A percentile compares a stretch with the other conserved stretches of the same genome.
Conservation (phyloP, 1,140 invertebrate genomes). For the Lucilia sericata region DNA sequence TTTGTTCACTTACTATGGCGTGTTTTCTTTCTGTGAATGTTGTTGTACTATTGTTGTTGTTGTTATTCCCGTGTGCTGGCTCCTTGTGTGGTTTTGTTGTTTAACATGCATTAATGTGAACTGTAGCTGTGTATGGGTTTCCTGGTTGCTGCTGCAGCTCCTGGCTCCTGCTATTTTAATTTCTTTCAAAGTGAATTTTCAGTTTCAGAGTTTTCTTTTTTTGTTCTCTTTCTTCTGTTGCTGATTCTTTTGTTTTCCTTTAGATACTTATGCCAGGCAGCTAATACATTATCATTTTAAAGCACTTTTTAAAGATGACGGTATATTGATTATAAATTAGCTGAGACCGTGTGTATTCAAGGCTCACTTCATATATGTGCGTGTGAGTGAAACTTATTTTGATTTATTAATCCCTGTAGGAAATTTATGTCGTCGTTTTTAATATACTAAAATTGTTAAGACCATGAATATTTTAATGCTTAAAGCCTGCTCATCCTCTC, state of each 20-base stretch:
- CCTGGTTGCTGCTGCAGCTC: slow-evolving; percentile 20
- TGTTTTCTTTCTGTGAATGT: slow-evolving; percentile 38
- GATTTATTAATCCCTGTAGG: not conserved
- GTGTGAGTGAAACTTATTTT: not conserved
- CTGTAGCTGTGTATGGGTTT: slow-evolving; percentile 45
- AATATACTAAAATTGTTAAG: too few relatives aligned
- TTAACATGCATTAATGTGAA: slow-evolving; percentile 48
- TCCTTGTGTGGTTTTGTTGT: slow-evolving; percentile 45
- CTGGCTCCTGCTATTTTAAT: too few relatives aligned
- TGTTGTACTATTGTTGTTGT: slow-evolving; percentile 36
- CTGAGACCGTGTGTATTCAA: not conserved
- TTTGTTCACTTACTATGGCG: not conserved
- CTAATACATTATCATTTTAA: slow-evolving; percentile 20
- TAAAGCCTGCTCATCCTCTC: too few relatives aligned
- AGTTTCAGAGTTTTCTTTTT: too few relatives aligned
- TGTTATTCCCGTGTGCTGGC: slow-evolving; percentile 42
- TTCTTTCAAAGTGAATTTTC: too few relatives aligned
- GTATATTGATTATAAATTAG: slow-evolving; percentile 27
- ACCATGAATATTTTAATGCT: too few relatives aligned
- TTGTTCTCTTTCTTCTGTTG: not conserved
- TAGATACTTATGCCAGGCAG: not conserved
- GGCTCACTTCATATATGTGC: too few relatives aligned
- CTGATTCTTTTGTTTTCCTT: not conserved
- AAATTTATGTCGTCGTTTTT: slow-evolving; percentile 4
- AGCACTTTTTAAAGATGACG: slow-evolving; percentile 12